These are phyloP conservation scores for Epizoanthus ramosus DNA, from an alignment of 92 coral and sea anemone genomes.

Conservation along the genomic window DNA sequence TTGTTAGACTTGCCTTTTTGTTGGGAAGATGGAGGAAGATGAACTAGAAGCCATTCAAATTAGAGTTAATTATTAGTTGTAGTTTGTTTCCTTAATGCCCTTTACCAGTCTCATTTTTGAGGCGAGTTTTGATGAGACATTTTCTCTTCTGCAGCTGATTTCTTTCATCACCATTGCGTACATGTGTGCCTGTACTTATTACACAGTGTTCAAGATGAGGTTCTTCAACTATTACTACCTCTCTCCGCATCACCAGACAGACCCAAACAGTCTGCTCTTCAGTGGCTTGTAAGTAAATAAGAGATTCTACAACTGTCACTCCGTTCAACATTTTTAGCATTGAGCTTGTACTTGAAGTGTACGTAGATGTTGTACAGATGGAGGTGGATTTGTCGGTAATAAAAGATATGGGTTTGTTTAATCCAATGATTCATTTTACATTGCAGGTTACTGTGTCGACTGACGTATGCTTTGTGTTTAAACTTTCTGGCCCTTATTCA, in stretches of 20 bases:
- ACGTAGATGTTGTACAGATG: too few relatives aligned
- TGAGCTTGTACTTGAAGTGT: not conserved
- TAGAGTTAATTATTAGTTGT: too few relatives aligned
- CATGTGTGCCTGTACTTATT: slow-evolving; percentile 96
- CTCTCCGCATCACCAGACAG: slow-evolving; percentile 98
- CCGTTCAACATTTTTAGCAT: too few relatives aligned
- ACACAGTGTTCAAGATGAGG: slow-evolving; percentile 94
- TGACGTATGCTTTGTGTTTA: slow-evolving; percentile 96
- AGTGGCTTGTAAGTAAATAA: slow-evolving; percentile 95
- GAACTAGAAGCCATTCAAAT: too few relatives aligned
- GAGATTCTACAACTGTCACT: too few relatives aligned
- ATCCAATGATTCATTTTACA: not conserved
- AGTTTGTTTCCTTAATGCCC: too few relatives aligned
- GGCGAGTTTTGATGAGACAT: not conserved
- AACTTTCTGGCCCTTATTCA: slow-evolving; percentile 97
- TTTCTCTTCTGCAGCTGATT: slow-evolving; percentile 64
- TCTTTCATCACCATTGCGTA: slow-evolving; percentile 91
- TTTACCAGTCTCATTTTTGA: not conserved
- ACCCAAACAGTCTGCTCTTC: slow-evolving; percentile 95
- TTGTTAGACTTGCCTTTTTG: too few relatives aligned
- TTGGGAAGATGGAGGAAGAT: too few relatives aligned
- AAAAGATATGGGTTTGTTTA: too few relatives aligned
- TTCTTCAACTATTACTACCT: slow-evolving; percentile 94
- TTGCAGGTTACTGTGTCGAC: slow-evolving; percentile 85
- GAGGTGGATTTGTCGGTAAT: too few relatives aligned